phyloP scores from a whole-genome alignment of 2,113 vertebrate species.

The Hassar affinis region DNA sequence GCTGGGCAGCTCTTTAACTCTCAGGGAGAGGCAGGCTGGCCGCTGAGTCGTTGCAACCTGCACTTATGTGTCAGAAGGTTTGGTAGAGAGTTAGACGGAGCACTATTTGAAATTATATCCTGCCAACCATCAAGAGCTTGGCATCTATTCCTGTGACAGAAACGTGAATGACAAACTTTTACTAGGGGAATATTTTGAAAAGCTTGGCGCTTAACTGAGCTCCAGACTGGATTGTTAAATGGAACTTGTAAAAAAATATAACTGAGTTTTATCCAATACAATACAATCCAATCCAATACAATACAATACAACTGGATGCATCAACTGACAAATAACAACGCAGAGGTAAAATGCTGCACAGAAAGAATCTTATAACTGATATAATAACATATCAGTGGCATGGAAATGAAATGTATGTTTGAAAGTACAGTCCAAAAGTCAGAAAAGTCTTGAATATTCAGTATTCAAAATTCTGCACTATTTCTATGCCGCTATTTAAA shows the following conservation, averaged over 20 bases:
- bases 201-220: conserved; percentile 6
- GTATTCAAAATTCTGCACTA: not conserved
- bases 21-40: conserved; percentile 20
- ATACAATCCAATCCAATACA: no score
- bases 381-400: not conserved
- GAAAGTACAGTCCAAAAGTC: not conserved
- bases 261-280: not conserved
- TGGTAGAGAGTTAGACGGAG: conserved; percentile 48
- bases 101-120: conserved; percentile 56
- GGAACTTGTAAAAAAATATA: not conserved
- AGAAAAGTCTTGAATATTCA: not conserved
- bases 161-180: conserved; percentile 43
- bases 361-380: not conserved
- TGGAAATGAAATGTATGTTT: not conserved
- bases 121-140: conserved; percentile 44
- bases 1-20: conserved; percentile 35
- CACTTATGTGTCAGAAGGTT: conserved; percentile 53
- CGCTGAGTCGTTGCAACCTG: conserved; percentile 4
- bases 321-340: not conserved
- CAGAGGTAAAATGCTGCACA: not conserved
- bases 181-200: conserved; percentile 38
- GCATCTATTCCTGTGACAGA: conserved; percentile 49
- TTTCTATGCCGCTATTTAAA: not conserved
- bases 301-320: no score
- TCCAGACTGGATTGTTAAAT: not conserved